Evolutionary conservation across 2,797 vertebrate genomes (phyloP), one percentile per base, ranked within the genome.

Genomic region (Rhinichthys osculus): DNA sequence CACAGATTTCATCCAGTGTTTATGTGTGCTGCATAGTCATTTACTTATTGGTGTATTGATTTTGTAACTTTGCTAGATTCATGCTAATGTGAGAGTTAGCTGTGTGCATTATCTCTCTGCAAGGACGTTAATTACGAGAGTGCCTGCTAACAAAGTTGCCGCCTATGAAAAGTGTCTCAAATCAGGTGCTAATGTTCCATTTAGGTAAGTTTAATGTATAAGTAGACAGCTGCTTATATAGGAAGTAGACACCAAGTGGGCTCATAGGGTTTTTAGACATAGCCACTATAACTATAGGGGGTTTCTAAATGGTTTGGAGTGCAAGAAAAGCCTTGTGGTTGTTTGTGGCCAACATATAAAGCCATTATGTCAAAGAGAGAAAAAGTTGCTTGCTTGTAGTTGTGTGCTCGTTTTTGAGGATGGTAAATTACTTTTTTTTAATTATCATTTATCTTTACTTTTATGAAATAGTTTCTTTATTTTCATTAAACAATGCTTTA

Each of bases 41-140:
- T 13, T 50, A 38, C 30, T 16, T 52, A 14, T 52, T 50, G 17
- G 73, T 17, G 30, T 52, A 69, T 69, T 52, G 42, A 69, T 69
- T 81, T 69, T 38, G 13, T 35, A 50, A 57, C 21, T 81, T 57
- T 71, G 33, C 33, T 57, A 42, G 21, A 35, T 70, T 40, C 8
- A 40, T 82, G 80, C 35, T 71, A 69, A 71, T 71, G 33, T 82
- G 14, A 40, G 33, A 69, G 71, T 54, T 82, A 82, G 50, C 47
- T 71, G 1, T 30, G 66, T 54, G 66, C 27, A 57, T 69, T 40
- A n/a, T 71, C 44, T 71, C 21, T 70, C 66, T 67, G 3, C 62
- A 23, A 40, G 47, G 50, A 16, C 0, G 8, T 70, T 81, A 47
- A 54, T 52, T 54, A 47, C 0, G 1, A 50, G 9, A 82, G 66